Base-by-base conservation (phyloP, 2,113 vertebrate species). In the Copsychus sechellarum region DNA sequence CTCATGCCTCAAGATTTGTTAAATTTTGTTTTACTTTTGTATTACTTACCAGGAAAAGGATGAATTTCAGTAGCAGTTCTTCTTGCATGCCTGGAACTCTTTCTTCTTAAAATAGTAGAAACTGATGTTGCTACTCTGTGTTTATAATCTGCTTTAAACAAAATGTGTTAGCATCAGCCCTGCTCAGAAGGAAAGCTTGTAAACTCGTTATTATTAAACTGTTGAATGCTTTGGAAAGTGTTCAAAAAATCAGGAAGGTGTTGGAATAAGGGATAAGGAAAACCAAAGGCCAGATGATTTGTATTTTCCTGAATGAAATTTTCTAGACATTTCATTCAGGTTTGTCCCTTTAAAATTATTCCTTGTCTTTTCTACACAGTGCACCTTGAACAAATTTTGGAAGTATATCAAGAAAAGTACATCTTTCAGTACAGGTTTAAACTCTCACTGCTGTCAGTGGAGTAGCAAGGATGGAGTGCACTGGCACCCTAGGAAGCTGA, bases 21-120 rank as follows among this genome's bases (percentile, higher is more conserved):
- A 53, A 50, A 24, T 60, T 20, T 31, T 56, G 8, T 54, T 81
- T 86, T 47, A 43, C 17, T 60, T 67, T 45, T 56, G 2, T 9
- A n/a, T 78, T 81, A 78, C 97, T 97, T 95, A 98, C 97, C 97
- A 94, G 96, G 56, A 86, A 93, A 62, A 50, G 54, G 74, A 43
- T 18, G 50, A 48, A 53, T 33, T 17, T 71, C 57, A 67, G 47
- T 56, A 78, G 76, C 51, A 43, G 79, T 36, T 24, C 70, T 81
- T 91, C 48, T 81, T 50, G 19, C 51, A 40, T 77, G 67, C 85
- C 61, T 92, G 21, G 77, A 97, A 80, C n/a, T 19, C n/a, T 48
- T 91, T 93, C 88, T 95, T 94, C 88, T 82, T 84, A 92, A 80
- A 82, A 84, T 8, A 88, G 47, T 40, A 51, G 83, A 90, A 48